Base-by-base conservation (phyloP, 2,888 invertebrate species). In the Pemphredon lugubris region DNA sequence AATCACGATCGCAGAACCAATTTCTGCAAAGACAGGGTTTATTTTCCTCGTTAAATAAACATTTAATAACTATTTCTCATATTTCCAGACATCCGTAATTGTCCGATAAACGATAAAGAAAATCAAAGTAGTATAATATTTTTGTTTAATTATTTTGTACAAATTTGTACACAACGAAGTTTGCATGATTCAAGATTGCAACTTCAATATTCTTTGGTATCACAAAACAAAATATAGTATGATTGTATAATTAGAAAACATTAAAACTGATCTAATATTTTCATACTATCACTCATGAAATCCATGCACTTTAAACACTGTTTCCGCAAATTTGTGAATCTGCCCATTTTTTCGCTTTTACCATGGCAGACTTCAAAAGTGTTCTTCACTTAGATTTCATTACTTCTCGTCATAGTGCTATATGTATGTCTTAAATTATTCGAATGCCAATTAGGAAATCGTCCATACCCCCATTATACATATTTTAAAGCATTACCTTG, bases 71-170 rank as follows among this genome's bases (percentile, higher is more conserved):
- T 51, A 42, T 61, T 48, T 30, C 14, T 20, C 51, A 14, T 21
- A 20, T 20, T 59, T 16, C 26, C 37, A 53, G 48, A 47, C 14
- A 30, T 26, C 7, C 7, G 20, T 2, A 2, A 39, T 57, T 61
- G 32, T 39, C 23, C 37, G n/a, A 20, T 47, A 39, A 21, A 16
- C 18, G 18, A 44, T 21, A 20, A 13, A 68, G n/a, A 39, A 70
- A 55, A 55, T 39, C 44, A 70, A 57, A 50, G 54, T 60, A 21
- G 50, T 60, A 44, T 47, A 70, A 57, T 4, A 44, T 45, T 55
- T n/a, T 45, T 55, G 34, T 16, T 37, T 39, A 20, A 51, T 30
- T n/a, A n/a, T n/a, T n/a, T n/a, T n/a, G n/a, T n/a, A n/a, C n/a
- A n/a, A n/a, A n/a, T n/a, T n/a, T n/a, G n/a, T n/a, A n/a, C 18